Evolutionary conservation across 2,888 invertebrate genomes (phyloP), one percentile per base, ranked within the genome.

Genomic region (Leucoptera coffeella): DNA sequence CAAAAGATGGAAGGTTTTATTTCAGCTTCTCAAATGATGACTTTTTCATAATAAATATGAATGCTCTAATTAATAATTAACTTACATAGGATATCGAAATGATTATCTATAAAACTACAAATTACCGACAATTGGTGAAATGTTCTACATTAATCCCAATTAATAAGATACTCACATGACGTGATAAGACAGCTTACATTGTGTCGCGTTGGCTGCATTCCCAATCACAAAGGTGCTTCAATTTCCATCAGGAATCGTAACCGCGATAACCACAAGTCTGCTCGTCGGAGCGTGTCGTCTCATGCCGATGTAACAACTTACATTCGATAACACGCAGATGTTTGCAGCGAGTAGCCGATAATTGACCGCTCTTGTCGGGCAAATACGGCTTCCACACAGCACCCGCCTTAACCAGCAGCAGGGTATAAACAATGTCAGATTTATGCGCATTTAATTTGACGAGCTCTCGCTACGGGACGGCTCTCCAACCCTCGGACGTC

Each of bases 391-490:
- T 7, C 15, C 10, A 10, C 15, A 11, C 15, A 25, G 8, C 8
- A 10, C 6, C 15, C 15, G 15, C 11, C 4, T 11, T 4, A 15
- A 25, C 12, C 10, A 5, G 11, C 25, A 3, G 12, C 7, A 17
- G 15, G 13, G 36, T 38, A 30, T 35, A 38, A 43, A 41, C 37
- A 35, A 39, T 37, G 37, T 32, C 37, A 42, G 51, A 60, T 59
- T 54, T 64, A 67, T 67, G 65, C 59, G 62, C 65, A 67, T 69
- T 56, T 61, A 49, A 61, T 65, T 62, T 60, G 53, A 54, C 43
- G 39, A 38, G 32, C 40, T 38, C 27, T 27, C 35, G 28, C 32
- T 28, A 45, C 42, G 38, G 38, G 42, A 38, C 38, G 39, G n/a
- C n/a, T n/a, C n/a, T n/a, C n/a, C n/a, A n/a, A n/a, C n/a, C n/a